Evolutionary conservation across 2,797 vertebrate genomes (phyloP).

Genomic region (Lophotriccus pileatus): DNA sequence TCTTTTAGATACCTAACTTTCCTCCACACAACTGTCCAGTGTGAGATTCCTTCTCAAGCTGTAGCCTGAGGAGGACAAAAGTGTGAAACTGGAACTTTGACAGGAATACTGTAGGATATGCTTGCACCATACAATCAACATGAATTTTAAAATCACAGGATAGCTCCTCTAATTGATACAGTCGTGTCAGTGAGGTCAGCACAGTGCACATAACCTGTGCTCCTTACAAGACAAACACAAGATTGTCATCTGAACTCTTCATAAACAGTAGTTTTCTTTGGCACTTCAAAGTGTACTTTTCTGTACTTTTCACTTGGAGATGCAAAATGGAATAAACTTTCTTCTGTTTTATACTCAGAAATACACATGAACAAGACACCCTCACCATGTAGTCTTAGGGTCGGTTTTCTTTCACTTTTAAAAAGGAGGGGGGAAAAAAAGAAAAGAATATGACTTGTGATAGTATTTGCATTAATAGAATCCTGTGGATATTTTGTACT

Average conservation of each 20-base stretch:
- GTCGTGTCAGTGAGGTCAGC: not conserved
- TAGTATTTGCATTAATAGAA: not conserved
- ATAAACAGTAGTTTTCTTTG: not conserved
- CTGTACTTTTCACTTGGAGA: not conserved
- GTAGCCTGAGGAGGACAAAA: not conserved
- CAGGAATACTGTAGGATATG: not conserved
- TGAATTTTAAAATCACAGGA: not conserved
- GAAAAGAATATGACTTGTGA: not conserved
- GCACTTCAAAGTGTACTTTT: not conserved
- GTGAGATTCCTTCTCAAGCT: not conserved
- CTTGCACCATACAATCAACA: not conserved
- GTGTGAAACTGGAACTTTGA: not conserved
- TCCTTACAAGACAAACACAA: not conserved
- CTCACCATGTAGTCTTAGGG: not conserved
- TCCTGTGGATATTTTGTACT: not conserved
- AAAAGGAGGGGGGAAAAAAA: not conserved
- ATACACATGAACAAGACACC: not conserved
- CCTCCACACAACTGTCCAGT: not conserved
- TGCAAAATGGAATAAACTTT: not conserved
- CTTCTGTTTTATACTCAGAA: not conserved
- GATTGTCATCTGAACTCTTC: not conserved
- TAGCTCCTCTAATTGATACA: not conserved
- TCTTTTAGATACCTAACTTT: not conserved
- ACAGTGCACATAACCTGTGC: accelerated
- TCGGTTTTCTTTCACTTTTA: not conserved